Conservation (phyloP, 2,113 vertebrate species). For the Ranitomeya variabilis region DNA sequence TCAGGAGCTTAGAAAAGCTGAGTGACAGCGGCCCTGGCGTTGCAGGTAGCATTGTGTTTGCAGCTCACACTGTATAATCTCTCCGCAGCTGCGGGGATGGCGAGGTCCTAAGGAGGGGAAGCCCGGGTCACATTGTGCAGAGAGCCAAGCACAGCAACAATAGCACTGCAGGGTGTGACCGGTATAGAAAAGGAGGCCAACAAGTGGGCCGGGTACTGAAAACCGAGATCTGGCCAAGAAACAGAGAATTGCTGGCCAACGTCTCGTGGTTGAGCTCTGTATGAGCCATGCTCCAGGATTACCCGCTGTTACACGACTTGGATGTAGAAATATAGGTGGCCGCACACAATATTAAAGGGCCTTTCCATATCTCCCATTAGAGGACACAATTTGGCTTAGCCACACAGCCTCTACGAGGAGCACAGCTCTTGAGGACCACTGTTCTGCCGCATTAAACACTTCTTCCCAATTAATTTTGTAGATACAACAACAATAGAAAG, state of each 20-base stretch:
- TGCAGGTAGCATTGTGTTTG: background rate
- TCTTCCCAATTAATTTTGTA: too few species aligned
- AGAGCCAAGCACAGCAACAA: slow-evolving; percentile 36
- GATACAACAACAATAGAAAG: too few species aligned
- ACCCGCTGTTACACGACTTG: background rate
- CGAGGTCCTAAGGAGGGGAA: background rate
- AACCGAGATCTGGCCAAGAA: background rate
- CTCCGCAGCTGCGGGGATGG: background rate
- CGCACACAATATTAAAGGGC: background rate
- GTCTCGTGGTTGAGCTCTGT: background rate
- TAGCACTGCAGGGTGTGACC: slow-evolving; percentile 27
- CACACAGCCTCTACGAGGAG: too few species aligned
- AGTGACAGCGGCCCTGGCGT: background rate
- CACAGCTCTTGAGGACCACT: too few species aligned
- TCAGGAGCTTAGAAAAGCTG: background rate
- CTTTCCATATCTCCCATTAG: background rate
- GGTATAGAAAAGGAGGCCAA: background rate
- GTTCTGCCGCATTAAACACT: too few species aligned
- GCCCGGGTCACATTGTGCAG: slow-evolving; percentile 30
- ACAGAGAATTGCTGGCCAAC: background rate
- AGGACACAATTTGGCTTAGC: background rate
- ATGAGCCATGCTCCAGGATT: background rate
- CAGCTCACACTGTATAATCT: background rate
- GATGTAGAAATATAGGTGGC: background rate
- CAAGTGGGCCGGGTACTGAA: slow-evolving; percentile 7